Percentiles rank a stretch among this genome's conserved stretches.
phyloP scores from a whole-genome alignment of 30 jellyfish, hydroid and myxozoan species.

The Aurelia aurita complex sp. Pacific region DNA sequence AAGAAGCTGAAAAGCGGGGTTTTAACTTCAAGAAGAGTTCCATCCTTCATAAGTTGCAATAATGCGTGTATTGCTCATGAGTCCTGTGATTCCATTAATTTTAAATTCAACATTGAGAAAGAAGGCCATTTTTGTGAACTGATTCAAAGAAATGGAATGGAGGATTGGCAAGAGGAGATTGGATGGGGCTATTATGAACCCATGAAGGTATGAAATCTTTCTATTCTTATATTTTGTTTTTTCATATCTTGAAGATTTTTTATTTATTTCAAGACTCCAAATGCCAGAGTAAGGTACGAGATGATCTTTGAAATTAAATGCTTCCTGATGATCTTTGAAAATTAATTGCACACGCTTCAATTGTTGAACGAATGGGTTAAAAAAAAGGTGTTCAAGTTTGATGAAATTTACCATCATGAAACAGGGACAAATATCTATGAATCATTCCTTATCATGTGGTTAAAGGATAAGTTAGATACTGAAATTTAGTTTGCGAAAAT shows the following conservation, averaged over 20 bases:
- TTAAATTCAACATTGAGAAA: background rate
- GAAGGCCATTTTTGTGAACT: conserved; percentile 17
- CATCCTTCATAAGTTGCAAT: conserved; percentile 19
- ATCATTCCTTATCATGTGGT: too few species aligned
- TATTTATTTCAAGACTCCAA: background rate
- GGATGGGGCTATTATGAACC: conserved; percentile 56
- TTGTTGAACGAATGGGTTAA: too few species aligned
- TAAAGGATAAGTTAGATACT: too few species aligned
- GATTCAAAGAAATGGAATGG: background rate
- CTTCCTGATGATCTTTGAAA: too few species aligned
- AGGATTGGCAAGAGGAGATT: background rate
- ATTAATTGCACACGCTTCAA: too few species aligned
- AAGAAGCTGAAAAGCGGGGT: conserved; percentile 9
- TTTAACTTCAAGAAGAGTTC: background rate
- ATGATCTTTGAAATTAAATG: too few species aligned
- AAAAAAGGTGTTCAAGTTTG: too few species aligned
- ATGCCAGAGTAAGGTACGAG: too few species aligned
- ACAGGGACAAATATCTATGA: too few species aligned
- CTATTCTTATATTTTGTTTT: background rate
- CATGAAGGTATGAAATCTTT: background rate
- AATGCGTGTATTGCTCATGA: conserved; percentile 7
- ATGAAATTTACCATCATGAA: too few species aligned
- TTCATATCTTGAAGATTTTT: background rate
- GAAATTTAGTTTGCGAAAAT: too few species aligned
- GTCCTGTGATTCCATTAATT: conserved; percentile 21